Evolutionary conservation across 2,888 invertebrate genomes (phyloP), one percentile per base, ranked within the genome.

Genomic region (Auanema freiburgensis): DNA sequence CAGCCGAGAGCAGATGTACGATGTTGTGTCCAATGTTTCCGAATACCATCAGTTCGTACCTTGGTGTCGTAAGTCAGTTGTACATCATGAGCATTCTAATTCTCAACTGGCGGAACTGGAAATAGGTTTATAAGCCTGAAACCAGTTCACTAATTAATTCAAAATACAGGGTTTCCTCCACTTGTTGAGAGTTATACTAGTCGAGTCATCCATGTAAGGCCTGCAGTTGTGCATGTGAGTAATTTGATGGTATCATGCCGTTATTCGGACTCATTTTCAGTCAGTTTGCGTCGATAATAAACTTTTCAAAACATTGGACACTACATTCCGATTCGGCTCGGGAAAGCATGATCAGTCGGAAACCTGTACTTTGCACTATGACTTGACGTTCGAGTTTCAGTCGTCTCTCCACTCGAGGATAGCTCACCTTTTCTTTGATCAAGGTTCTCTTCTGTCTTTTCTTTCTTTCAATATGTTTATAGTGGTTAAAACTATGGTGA

Each of bases 401-500:
- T 94, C 93, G 0, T 85, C 89, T 1, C 85, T 97, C 43, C 92
- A 97, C 85, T 92, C 93, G 44, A 90, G 92, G 77, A 85, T 97
- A 70, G 91, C 95, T 0, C 90, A 91, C 85, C 87, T 95, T 81
- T 94, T 98, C 85, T 97, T 98, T 84, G 93, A 96, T 84, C 91
- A 93, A 87, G 72, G 66, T 66, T 21, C 18, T 5, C n/a, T 14
- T n/a, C 42, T 68, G 5, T 62, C 60, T 33, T 49, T 58, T 10
- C 63, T 50, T 11, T 18, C 14, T 5, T 12, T 16, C 14, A 43
- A 10, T n/a, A 11, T 21, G n/a, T n/a, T 61, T 67, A 57, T 52
- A 71, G 90, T 96, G 51, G 93, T 94, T n/a, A 88, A 91, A 80
- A 91, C 92, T 86, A 97, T 95, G 93, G 95, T 96, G 83, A 89